phyloP scores from a whole-genome alignment of 2,888 invertebrate species.

The Linnaemya tessellans region DNA sequence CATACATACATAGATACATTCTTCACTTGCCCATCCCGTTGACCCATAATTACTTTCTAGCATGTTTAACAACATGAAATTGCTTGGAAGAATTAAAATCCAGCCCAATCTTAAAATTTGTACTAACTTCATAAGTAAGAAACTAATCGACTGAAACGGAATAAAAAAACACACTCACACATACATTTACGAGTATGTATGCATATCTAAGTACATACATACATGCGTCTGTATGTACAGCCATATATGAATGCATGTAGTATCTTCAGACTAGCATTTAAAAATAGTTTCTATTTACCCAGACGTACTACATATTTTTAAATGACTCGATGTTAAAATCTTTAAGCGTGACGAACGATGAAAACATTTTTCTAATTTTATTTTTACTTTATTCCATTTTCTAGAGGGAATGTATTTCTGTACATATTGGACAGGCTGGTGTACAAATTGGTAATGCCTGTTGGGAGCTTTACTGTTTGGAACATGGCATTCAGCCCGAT shows the following conservation, averaged over 20 bases:
- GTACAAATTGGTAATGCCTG: conserved; percentile 94
- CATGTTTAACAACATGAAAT: no score
- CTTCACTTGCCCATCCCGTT: no score
- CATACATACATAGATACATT: no score
- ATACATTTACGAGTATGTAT: background rate
- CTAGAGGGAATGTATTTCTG: conserved; percentile 93
- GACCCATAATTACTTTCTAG: no score
- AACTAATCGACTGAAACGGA: conserved; percentile 41
- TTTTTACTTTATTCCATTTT: conserved; percentile 14
- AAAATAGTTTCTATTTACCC: no score
- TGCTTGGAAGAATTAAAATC: no score
- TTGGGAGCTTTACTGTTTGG: conserved; percentile 93
- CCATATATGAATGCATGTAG: no score
- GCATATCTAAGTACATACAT: no score
- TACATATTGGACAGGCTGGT: conserved; percentile 93
- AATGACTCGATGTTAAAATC: background rate
- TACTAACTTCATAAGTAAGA: background rate
- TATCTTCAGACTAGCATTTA: no score
- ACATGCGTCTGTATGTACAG: no score
- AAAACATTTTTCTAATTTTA: conserved; percentile 13
- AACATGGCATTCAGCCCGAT: conserved; percentile 93
- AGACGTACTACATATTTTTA: background rate
- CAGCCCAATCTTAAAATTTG: no score
- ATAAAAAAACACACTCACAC: no score
- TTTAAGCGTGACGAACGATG: conserved; percentile 6